A percentile compares a stretch with the other conserved stretches of the same genome.
phyloP scores from a whole-genome alignment of 2,888 invertebrate species.

The Malthinus flaveolus region DNA sequence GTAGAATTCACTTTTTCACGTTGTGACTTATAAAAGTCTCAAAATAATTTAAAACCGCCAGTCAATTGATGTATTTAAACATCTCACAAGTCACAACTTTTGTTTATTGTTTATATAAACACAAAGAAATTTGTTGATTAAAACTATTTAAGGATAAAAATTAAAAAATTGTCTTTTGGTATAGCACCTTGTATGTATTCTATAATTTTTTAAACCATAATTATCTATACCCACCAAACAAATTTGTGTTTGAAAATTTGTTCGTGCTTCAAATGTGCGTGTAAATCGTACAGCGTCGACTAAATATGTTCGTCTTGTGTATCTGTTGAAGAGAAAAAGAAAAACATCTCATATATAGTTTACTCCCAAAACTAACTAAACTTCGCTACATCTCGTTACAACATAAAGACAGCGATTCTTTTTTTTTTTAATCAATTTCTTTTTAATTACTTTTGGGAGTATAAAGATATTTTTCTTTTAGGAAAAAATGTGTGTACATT shows the following conservation, averaged over 20 bases:
- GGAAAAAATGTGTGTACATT: slow-evolving; percentile 35
- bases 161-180: slow-evolving; percentile 3
- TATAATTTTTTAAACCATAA: not conserved
- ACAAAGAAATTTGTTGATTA: not conserved
- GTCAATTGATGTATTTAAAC: not conserved
- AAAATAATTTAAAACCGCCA: not conserved
- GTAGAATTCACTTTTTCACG: slow-evolving; percentile 21
- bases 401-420: slow-evolving; percentile 45
- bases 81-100: too few species aligned
- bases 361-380: slow-evolving; percentile 51
- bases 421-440: slow-evolving; percentile 17
- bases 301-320: slow-evolving; percentile 76
- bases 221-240: slow-evolving; percentile 21
- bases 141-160: not conserved
- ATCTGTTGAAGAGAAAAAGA: slow-evolving; percentile 66
- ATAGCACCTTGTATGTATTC: slow-evolving; percentile 14
- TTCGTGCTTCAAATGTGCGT: slow-evolving; percentile 26
- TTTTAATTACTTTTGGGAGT: slow-evolving; percentile 46
- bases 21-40: slow-evolving; percentile 1
- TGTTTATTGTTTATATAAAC: too few species aligned
- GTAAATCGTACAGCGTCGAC: slow-evolving; percentile 31
- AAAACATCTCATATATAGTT: slow-evolving; percentile 55
- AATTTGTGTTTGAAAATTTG: slow-evolving; percentile 14
- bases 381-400: slow-evolving; percentile 53
- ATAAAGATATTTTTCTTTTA: slow-evolving; percentile 50